phyloP scores from a whole-genome alignment of 1,140 invertebrate species.

The Dreissena rostriformis region DNA sequence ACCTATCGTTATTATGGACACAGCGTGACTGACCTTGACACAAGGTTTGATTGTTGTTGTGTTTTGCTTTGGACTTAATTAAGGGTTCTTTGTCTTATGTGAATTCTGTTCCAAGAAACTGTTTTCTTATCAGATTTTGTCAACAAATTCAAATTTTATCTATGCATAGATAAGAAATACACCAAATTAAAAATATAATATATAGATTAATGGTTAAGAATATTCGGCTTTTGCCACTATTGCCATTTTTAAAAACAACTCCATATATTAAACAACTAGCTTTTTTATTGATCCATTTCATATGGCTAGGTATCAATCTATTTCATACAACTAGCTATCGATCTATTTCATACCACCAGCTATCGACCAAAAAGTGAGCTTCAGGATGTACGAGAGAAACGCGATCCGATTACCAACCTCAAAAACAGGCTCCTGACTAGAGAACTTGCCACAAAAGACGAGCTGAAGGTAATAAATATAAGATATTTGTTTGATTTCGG shows the following conservation, averaged over 20 bases:
- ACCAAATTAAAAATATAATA: not conserved
- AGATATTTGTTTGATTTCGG: no score
- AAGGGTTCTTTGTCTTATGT: not conserved
- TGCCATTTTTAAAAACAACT: no score
- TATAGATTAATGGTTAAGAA: not conserved
- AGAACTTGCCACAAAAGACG: conserved; percentile 87
- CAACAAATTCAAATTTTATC: no score
- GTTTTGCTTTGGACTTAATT: not conserved
- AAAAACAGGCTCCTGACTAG: conserved; percentile 89
- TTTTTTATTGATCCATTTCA: no score
- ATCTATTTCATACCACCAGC: no score
- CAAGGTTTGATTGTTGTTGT: conserved; percentile 77
- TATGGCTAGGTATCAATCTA: no score
- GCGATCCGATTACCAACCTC: conserved; percentile 94
- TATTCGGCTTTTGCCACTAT: no score
- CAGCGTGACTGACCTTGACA: conserved; percentile 86
- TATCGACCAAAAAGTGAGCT: conserved; percentile 92
- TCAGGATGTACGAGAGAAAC: conserved; percentile 92
- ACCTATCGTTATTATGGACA: conserved; percentile 88
- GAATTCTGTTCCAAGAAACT: not conserved
- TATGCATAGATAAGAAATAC: no score
- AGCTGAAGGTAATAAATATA: conserved; percentile 93
- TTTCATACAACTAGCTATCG: no score
- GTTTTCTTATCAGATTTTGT: not conserved
- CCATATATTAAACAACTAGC: no score